These are phyloP conservation scores for Meloidogyne chitwoodi DNA, from an alignment of 1,140 invertebrate genomes.

Conservation along the genomic window DNA sequence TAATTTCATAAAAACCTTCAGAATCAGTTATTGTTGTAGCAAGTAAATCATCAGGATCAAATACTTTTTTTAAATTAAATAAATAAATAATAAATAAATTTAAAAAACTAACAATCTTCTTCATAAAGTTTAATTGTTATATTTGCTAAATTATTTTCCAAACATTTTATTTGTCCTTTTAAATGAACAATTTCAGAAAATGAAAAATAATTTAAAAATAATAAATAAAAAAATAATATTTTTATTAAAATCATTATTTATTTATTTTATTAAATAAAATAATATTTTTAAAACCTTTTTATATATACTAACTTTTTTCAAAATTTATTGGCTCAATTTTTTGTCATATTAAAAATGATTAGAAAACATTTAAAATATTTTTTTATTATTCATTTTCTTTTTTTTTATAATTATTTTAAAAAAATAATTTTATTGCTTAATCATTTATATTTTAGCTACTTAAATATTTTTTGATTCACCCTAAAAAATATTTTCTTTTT, in stretches of 20 bases:
- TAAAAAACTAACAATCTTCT: not conserved
- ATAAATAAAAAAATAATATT: not conserved
- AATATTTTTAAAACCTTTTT: too few relatives aligned
- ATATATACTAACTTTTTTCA: too few relatives aligned
- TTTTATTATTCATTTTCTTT: too few relatives aligned
- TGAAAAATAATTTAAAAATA: not conserved
- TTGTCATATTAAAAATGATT: too few relatives aligned
- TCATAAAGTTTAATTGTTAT: not conserved
- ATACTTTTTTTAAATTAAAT: not conserved
- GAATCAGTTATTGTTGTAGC: not conserved
- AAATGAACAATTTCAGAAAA: not conserved
- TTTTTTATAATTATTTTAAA: too few relatives aligned
- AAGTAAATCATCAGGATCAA: not conserved
- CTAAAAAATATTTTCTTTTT: too few relatives aligned
- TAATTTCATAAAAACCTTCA: not conserved
- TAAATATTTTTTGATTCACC: too few relatives aligned
- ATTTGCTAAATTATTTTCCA: not conserved
- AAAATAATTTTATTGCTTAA: too few relatives aligned
- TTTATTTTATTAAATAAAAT: not conserved
- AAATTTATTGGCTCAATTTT: too few relatives aligned
- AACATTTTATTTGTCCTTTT: not conserved
- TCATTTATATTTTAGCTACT: too few relatives aligned
- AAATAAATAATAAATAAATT: not conserved
- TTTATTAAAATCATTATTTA: not conserved
- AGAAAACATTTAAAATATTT: too few relatives aligned